A percentile compares a stretch with the other conserved stretches of the same genome.
Evolutionary conservation across 1,140 invertebrate species (phyloP).

Genomic region (Matsumurasca onukii): DNA sequence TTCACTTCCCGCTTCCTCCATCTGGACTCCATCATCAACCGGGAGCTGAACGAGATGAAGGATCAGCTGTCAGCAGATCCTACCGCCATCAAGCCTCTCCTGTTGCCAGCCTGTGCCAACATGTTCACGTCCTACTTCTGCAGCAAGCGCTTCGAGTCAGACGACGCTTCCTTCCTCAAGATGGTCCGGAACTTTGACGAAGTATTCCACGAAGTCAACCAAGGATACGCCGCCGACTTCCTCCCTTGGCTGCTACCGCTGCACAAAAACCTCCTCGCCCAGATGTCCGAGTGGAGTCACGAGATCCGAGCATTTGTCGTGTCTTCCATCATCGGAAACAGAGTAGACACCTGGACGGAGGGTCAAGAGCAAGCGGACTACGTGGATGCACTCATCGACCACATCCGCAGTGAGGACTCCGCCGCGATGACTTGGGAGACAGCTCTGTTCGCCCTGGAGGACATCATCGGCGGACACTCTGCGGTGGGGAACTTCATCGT

Average conservation of each 20-base stretch:
- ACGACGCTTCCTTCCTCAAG: constrained; percentile 63
- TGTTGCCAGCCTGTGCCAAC: constrained; percentile 57
- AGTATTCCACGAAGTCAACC: constrained; percentile 89
- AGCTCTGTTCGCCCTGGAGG: constrained; percentile 69
- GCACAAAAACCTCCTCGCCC: constrained; percentile 66
- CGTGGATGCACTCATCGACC: constrained; percentile 70
- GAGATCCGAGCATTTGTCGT: constrained; percentile 75
- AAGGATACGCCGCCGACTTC: constrained; percentile 85
- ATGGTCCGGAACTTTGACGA: constrained; percentile 75
- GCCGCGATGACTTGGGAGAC: constrained; percentile 57
- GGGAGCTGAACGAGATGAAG: constrained; percentile 61
- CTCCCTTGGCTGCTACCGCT: constrained; percentile 79
- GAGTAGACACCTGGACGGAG: constrained; percentile 49
- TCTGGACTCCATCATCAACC: constrained; percentile 62
- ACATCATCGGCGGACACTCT: constrained; percentile 84
- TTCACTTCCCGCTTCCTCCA: constrained; percentile 67
- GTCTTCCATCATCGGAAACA: constrained; percentile 65
- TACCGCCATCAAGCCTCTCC: constrained; percentile 41
- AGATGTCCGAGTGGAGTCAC: constrained; percentile 65
- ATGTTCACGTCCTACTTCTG: constrained; percentile 84
- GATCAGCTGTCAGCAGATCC: constrained; percentile 47
- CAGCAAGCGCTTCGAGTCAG: constrained; percentile 66
- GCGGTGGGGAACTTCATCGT: constrained; percentile 78
- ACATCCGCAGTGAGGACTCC: constrained; percentile 62
- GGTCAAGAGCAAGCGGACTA: constrained; percentile 56